Evolutionary conservation across 2,888 invertebrate species (phyloP).

Genomic region (Xylocampa areola): DNA sequence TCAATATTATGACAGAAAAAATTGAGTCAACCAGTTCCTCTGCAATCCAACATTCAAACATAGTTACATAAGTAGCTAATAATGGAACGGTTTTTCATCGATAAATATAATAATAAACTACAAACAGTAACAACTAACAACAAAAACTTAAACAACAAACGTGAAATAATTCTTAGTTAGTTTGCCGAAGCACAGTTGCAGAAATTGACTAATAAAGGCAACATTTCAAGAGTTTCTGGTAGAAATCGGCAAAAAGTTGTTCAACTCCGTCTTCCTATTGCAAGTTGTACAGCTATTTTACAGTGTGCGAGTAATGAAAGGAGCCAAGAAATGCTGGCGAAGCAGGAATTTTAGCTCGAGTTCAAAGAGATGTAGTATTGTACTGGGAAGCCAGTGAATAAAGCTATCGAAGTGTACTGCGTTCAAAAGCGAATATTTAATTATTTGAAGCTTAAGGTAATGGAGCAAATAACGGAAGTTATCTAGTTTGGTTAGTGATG

Average conservation of each 20-base stretch:
- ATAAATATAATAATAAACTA: neutral
- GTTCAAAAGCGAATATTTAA: slow-evolving; percentile 33
- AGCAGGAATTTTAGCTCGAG: slow-evolving; percentile 29
- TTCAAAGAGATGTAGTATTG: slow-evolving; percentile 43
- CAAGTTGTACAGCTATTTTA: slow-evolving; percentile 41
- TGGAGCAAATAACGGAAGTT: neutral
- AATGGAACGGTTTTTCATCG: neutral
- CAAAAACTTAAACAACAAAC: slow-evolving; percentile 5
- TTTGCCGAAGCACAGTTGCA: slow-evolving; percentile 14
- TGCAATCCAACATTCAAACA: too few relatives aligned
- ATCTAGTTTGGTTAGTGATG: too few relatives aligned
- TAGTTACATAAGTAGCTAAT: too few relatives aligned
- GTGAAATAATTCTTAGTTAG: slow-evolving; percentile 15
- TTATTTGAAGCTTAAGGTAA: slow-evolving; percentile 19
- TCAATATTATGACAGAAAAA: too few relatives aligned
- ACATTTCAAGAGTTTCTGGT: slow-evolving; percentile 36
- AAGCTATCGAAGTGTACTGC: slow-evolving; percentile 40
- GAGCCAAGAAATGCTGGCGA: slow-evolving; percentile 34
- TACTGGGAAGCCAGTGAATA: slow-evolving; percentile 37
- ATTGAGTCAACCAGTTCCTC: too few relatives aligned
- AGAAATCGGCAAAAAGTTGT: slow-evolving; percentile 43
- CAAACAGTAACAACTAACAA: neutral
- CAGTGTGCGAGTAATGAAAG: slow-evolving; percentile 40
- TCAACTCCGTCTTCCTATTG: slow-evolving; percentile 13
- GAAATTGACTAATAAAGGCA: slow-evolving; percentile 37